Evolutionary conservation across 2,113 vertebrate species (phyloP), one percentile per base, ranked within the genome.

Genomic region (Desmodus rotundus): DNA sequence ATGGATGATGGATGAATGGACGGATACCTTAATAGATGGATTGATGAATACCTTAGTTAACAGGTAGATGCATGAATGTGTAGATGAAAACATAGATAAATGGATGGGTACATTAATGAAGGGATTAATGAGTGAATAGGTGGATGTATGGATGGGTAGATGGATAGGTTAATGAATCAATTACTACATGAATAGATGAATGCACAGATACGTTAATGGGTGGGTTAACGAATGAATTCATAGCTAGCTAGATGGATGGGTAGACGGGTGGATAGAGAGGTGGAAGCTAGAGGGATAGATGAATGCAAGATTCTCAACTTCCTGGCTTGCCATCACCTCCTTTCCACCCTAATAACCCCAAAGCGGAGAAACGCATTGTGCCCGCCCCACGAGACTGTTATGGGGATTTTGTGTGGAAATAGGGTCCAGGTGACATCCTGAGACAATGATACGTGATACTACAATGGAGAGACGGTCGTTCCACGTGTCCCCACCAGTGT

Each of bases 381-480:
- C 15, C 58, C 3, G 4, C 31, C 10, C n/a, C 26, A 9, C 26
- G 19, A 33, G 36, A 12, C 0, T 0, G 1, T 45, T 20, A 15
- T 0, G 14, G 5, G 58, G 16, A 45, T 7, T 12, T 3, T 12
- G 36, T 11, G 11, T 19, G 54, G 16, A 19, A 16, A 26, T 22
- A 5, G 15, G 1, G 7, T 20, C 52, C 38, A 2, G 0, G 4
- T 0, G 13, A 4, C 41, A 3, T 1, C 9, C n/a, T 0, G 41
- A 61, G n/a, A 63, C 52, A 17, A 58, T 33, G 33, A 10, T 0
- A 1, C 13, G 1, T 2, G 61, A 36, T 1, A 1, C 31, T 20
- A 33, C 4, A 0, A 9, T 1, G 7, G 22, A 38, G 28, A 22
- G 11, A 22, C 7, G 5, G 12, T 3, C 0, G 47, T 10, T 8